A percentile compares a stretch with the other conserved stretches of the same genome.
Conservation (phyloP, 1,140 invertebrate genomes). For the Panagrolaimus sp. region DNA sequence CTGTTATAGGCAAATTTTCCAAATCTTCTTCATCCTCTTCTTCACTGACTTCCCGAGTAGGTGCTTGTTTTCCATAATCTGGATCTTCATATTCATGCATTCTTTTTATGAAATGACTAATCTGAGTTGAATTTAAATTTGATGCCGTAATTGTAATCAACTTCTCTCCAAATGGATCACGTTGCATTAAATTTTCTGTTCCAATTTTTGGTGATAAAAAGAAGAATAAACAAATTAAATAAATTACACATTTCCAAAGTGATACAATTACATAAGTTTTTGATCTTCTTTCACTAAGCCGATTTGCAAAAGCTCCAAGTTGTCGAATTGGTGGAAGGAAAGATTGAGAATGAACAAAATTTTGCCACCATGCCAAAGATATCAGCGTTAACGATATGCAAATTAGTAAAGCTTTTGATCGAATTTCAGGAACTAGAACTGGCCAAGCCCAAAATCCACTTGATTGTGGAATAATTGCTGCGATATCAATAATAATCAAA, state of each 20-base stretch:
- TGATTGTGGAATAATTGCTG: slow-evolving; percentile 48
- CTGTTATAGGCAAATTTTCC: not conserved
- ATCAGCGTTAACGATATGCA: slow-evolving; percentile 45
- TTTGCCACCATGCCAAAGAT: slow-evolving; percentile 58
- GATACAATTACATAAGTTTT: slow-evolving; percentile 50
- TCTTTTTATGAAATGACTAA: slow-evolving; percentile 45
- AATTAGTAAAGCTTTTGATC: slow-evolving; percentile 35
- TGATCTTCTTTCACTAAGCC: slow-evolving; percentile 46
- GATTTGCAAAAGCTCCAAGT: slow-evolving; percentile 41
- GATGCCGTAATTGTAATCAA: slow-evolving; percentile 54
- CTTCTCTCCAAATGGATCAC: slow-evolving; percentile 56
- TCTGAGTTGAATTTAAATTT: slow-evolving; percentile 53
- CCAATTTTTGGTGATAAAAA: slow-evolving; percentile 45
- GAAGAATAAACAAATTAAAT: slow-evolving; percentile 46
- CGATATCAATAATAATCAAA: slow-evolving; percentile 48
- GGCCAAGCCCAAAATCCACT: slow-evolving; percentile 52
- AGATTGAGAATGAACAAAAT: slow-evolving; percentile 54
- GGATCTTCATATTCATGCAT: slow-evolving; percentile 49
- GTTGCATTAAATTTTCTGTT: slow-evolving; percentile 41
- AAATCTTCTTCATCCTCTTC: slow-evolving; percentile 32
- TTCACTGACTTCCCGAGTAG: slow-evolving; percentile 20
- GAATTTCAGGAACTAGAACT: slow-evolving; percentile 41
- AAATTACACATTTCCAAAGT: slow-evolving; percentile 54
- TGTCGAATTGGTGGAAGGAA: slow-evolving; percentile 50
- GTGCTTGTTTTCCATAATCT: slow-evolving; percentile 23